Evolutionary conservation across 2,888 invertebrate genomes (phyloP), one percentile per base, ranked within the genome.

Genomic region (Odiellus spinosus): DNA sequence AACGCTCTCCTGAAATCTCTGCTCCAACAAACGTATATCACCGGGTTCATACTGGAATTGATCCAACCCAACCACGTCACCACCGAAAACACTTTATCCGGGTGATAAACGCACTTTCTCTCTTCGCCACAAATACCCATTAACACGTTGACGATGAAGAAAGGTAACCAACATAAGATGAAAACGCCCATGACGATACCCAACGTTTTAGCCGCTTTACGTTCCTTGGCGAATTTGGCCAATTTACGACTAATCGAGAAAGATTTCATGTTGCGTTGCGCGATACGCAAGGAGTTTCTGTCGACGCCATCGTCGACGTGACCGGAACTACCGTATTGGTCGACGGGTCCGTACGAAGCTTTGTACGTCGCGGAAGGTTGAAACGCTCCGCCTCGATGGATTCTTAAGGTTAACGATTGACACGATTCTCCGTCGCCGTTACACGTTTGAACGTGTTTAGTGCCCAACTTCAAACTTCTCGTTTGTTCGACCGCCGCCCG

Each of bases 11-110:
- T 52, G 66, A 95, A 95, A 68, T 95, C 95, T 61, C 87, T 75
- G 71, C 90, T 91, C 82, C 93, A 93, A 64, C 90, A 88, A n/a
- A 93, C 93, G 67, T 95, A 95, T 63, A 95, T 95, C 56, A 93
- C 86, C 0, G 93, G 93, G 71, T 90, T 90, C 88, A 90, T 90
- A 52, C 86, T 83, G 41, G 87, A 87, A 69, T 90, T 90, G 66
- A 88, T 84, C 88, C 88, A 90, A 45, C 90, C 90, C 38, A 88
- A 74, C 90, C 90, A 90, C 56, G 87, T 87, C 50, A 88, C 87
- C 49, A 88, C 77, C 38, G 85, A 82, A 54, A 82, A 80, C 21
- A 88, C 82, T 49, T 86, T 76, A 67, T 87, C 83, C 63, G 85
- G 85, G 62, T 85, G 80, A 67, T 81, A 78, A 58, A 88, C 84